Evolutionary conservation across 2,888 invertebrate genomes (phyloP), one percentile per base, ranked within the genome.

Genomic region (Punctoribates punctum): DNA sequence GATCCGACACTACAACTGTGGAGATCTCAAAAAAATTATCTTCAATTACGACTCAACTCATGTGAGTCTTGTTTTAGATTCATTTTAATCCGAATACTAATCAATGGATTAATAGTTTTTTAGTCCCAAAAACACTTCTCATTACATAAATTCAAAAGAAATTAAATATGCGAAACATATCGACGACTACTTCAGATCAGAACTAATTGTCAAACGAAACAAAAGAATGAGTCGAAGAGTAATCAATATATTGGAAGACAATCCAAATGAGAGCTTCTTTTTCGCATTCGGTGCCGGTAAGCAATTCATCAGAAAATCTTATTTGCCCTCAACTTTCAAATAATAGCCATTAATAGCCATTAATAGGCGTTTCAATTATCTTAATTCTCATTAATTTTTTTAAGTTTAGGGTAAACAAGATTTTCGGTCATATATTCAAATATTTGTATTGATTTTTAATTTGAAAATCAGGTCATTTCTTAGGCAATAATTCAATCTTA

Each of bases 251-350:
- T 82, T 87, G n/a, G 78, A 81, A 29, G 80, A 82, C n/a, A 81
- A 85, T 79, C 85, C 85, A 0, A 81, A 84, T 72, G 81, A 83
- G 75, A 85, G 84, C 74, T 85, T 85, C 81, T 87, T 87, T 82
- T 86, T 86, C 80, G 87, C 87, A 62, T 85, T 87, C 79, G 87
- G 87, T 78, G 85, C 87, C 80, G 87, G 86, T 85, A 79, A 80
- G 75, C 67, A 34, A 73, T 57, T 23, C 48, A 75, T 51, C n/a
- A 25, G 48, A 62, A 25, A 29, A 29, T 67, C 8, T 51, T n/a
- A 38, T 29, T 38, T 67, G 34, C n/a, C n/a, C 1, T 25, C 13
- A 67, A 67, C 8, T 27, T 27, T 67, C 8, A 27, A 13, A 38
- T 67, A 13, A 38, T 67, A 20, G n/a, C n/a, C n/a, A n/a, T n/a